phyloP scores from a whole-genome alignment of 2,113 vertebrate species.

The Sapajus apella region DNA sequence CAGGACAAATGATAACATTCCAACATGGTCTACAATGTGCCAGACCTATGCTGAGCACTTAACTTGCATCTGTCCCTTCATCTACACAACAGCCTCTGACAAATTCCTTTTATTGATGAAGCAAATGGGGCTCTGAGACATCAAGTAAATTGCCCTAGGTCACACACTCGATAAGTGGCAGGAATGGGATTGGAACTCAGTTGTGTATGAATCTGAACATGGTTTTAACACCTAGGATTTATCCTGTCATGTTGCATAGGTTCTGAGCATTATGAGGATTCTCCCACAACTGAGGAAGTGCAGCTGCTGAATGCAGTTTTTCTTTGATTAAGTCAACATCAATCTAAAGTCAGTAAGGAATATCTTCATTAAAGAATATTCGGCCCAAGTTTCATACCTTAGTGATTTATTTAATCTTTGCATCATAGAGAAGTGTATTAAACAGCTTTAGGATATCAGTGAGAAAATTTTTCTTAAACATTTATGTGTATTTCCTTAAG shows the following conservation, averaged over 20 bases:
- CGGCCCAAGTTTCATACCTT: neutral
- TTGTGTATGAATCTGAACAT: neutral
- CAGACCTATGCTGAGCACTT: neutral
- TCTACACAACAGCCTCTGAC: neutral
- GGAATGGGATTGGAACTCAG: neutral
- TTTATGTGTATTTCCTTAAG: neutral
- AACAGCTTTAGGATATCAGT: neutral
- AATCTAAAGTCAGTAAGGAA: neutral
- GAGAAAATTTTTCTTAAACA: neutral
- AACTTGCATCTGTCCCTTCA: neutral
- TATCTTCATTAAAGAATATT: neutral
- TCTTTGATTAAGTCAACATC: neutral
- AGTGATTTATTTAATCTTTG: neutral
- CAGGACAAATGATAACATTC: neutral
- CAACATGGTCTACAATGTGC: neutral
- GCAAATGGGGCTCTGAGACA: neutral
- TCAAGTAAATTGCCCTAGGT: conserved; percentile 2
- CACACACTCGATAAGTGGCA: neutral
- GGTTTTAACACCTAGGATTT: neutral
- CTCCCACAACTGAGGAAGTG: neutral
- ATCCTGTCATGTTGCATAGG: neutral
- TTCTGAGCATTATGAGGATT: neutral
- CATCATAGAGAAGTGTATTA: neutral
- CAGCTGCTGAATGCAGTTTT: neutral
- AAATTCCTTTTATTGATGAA: conserved; percentile 35